Evolutionary conservation across 2,888 invertebrate species (phyloP).

Genomic region (Nycteola revayana): DNA sequence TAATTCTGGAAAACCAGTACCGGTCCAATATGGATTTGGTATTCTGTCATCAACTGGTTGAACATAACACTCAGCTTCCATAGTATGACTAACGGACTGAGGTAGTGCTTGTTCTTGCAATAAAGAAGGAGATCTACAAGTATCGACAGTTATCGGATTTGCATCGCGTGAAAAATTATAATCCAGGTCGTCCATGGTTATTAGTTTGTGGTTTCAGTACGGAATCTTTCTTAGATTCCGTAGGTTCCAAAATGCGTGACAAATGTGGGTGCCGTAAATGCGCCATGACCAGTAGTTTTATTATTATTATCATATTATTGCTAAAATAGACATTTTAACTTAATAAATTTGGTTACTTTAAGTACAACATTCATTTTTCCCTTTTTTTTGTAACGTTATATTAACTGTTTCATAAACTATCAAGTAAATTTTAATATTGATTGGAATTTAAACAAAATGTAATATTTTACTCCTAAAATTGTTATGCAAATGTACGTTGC

Average conservation of each 20-base stretch:
- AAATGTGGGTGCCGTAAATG: conserved; percentile 12
- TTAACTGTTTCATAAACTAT: conserved; percentile 3
- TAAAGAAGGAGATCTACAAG: conserved; percentile 15
- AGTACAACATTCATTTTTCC: no score
- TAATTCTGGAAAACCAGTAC: conserved; percentile 12
- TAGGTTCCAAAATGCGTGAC: conserved; percentile 13
- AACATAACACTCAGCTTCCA: conserved; percentile 8
- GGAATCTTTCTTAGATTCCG: conserved; percentile 10
- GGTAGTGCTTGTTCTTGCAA: conserved; percentile 16
- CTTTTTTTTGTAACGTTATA: background rate
- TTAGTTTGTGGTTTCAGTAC: conserved; percentile 2
- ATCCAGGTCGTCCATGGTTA: conserved; percentile 11
- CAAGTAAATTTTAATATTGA: background rate
- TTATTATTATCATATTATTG: conserved; percentile 2
- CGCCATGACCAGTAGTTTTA: conserved; percentile 9
- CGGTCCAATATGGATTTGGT: conserved; percentile 5
- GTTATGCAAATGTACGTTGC: conserved; percentile 2
- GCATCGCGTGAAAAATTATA: conserved; percentile 7
- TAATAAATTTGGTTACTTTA: conserved; percentile 2
- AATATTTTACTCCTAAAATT: conserved; percentile 5
- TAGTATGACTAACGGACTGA: conserved; percentile 4
- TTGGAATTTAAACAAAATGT: conserved; percentile 6
- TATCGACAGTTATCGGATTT: conserved; percentile 8
- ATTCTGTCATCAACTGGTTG: conserved; percentile 9
- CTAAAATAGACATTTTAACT: conserved; percentile 1